These are phyloP conservation scores for Macrophya annulata DNA, from an alignment of 2,888 invertebrate genomes.

Conservation along the genomic window DNA sequence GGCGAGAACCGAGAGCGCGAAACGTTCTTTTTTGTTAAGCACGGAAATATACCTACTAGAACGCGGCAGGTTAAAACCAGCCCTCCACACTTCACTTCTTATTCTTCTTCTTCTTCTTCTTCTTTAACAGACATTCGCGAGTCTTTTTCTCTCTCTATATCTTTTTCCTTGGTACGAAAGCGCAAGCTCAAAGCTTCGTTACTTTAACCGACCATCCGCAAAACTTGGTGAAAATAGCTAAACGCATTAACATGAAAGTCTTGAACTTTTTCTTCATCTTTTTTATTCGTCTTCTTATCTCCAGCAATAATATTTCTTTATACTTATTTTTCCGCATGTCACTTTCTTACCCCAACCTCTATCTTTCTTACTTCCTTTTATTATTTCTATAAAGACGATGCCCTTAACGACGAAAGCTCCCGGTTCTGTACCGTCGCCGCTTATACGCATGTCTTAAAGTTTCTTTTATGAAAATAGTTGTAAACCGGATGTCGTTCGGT, in stretches of 20 bases:
- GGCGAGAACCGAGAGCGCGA: conserved; percentile 55
- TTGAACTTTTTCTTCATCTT: not conserved
- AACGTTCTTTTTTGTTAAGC: conserved; percentile 52
- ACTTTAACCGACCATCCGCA: not conserved
- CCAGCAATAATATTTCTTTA: not conserved
- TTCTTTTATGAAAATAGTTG: conserved; percentile 72
- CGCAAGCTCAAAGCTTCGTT: not conserved
- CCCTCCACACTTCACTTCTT: conserved; percentile 24
- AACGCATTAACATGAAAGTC: conserved; percentile 24
- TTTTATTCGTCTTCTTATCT: not conserved
- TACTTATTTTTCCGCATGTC: not conserved
- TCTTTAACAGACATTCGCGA: conserved; percentile 46
- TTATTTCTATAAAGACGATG: conserved; percentile 46
- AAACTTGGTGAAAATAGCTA: conserved; percentile 6
- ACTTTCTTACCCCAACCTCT: conserved; percentile 60
- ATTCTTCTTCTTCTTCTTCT: conserved; percentile 35
- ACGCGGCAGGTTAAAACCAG: conserved; percentile 52
- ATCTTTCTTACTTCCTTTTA: conserved; percentile 49
- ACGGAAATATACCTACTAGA: conserved; percentile 52
- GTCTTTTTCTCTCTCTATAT: not conserved
- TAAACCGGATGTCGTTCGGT: conserved; percentile 46
- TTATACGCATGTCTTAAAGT: conserved; percentile 54
- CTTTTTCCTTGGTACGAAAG: not conserved
- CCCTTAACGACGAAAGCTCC: conserved; percentile 46
- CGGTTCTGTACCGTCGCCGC: conserved; percentile 56